Conservation (phyloP, 2,888 invertebrate genomes). For the Hermaeophaga mercurialis region DNA sequence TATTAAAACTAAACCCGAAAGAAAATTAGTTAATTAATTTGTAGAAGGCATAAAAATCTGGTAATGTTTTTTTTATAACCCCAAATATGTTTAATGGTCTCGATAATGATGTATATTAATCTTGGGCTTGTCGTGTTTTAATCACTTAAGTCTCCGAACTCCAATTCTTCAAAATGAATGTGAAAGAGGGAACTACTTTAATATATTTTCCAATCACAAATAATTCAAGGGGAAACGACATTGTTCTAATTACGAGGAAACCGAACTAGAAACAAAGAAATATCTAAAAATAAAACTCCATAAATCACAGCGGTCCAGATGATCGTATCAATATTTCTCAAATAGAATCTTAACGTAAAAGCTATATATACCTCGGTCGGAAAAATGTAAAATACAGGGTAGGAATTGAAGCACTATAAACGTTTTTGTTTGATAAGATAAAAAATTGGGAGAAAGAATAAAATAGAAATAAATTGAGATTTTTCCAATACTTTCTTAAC, state of each 20-base stretch:
- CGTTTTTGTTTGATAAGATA: too few relatives aligned
- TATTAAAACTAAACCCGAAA: constrained; percentile 15
- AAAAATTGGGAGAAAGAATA: too few relatives aligned
- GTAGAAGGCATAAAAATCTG: constrained; percentile 40
- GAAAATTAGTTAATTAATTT: constrained; percentile 43
- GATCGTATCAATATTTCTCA: constrained; percentile 22
- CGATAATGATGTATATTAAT: constrained; percentile 43
- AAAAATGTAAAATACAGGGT: constrained; percentile 11
- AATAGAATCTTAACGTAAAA: constrained; percentile 14
- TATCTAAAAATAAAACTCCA: constrained; percentile 23
- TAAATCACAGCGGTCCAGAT: constrained; percentile 23
- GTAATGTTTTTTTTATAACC: constrained; percentile 39
- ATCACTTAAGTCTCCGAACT: constrained; percentile 34
- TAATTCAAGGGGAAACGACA: constrained; percentile 30
- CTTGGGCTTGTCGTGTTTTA: constrained; percentile 37
- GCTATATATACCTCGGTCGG: constrained; percentile 13
- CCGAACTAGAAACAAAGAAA: constrained; percentile 26
- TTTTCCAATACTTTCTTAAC: too few relatives aligned
- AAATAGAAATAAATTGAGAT: too few relatives aligned
- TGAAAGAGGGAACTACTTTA: constrained; percentile 34
- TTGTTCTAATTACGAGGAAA: constrained; percentile 28
- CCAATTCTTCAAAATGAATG: constrained; percentile 41
- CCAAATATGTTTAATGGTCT: constrained; percentile 42
- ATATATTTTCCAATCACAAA: constrained; percentile 41
- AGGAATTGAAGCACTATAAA: too few relatives aligned